Percentiles rank a stretch among this genome's conserved stretches.
These are phyloP conservation scores for Thelaira solivaga DNA, from an alignment of 2,888 invertebrate genomes.

Conservation along the genomic window DNA sequence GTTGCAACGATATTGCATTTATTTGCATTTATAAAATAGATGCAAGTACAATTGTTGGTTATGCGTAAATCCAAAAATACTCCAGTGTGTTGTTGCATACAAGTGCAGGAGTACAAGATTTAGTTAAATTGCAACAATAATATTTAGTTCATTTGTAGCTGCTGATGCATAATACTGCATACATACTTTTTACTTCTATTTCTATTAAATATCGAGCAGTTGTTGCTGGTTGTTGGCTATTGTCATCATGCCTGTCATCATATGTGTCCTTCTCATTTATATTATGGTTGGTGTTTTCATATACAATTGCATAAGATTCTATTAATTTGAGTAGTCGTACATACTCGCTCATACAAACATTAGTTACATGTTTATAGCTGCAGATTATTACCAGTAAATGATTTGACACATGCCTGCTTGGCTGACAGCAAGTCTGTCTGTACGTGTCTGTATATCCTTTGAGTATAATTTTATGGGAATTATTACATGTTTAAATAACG, in stretches of 20 bases:
- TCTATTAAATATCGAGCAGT: not conserved
- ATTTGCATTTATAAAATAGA: not conserved
- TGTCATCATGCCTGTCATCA: conserved; percentile 62
- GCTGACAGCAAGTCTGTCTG: not conserved
- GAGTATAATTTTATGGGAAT: conserved; percentile 53
- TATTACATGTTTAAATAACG: conserved; percentile 43
- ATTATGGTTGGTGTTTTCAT: conserved; percentile 31
- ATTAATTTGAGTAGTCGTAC: conserved; percentile 62
- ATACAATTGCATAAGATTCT: conserved; percentile 57
- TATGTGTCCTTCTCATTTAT: conserved; percentile 59
- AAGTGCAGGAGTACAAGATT: conserved; percentile 40
- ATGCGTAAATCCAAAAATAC: conserved; percentile 40
- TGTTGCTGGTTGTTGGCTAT: conserved; percentile 27
- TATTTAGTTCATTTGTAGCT: conserved; percentile 20
- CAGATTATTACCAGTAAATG: conserved; percentile 35
- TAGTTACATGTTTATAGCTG: conserved; percentile 41
- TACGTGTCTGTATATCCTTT: conserved; percentile 28
- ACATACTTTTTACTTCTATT: not conserved
- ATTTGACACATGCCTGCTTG: conserved; percentile 47
- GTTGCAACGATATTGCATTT: conserved; percentile 2
- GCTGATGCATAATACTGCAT: conserved; percentile 7
- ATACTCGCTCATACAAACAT: too few relatives aligned
- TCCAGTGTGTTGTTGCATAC: conserved; percentile 47
- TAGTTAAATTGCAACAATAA: conserved; percentile 44
- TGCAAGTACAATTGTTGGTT: not conserved